A percentile compares a stretch with the other conserved stretches of the same genome.
phyloP scores from a whole-genome alignment of 2,888 invertebrate genomes.

The Nemotelus pantherinus region DNA sequence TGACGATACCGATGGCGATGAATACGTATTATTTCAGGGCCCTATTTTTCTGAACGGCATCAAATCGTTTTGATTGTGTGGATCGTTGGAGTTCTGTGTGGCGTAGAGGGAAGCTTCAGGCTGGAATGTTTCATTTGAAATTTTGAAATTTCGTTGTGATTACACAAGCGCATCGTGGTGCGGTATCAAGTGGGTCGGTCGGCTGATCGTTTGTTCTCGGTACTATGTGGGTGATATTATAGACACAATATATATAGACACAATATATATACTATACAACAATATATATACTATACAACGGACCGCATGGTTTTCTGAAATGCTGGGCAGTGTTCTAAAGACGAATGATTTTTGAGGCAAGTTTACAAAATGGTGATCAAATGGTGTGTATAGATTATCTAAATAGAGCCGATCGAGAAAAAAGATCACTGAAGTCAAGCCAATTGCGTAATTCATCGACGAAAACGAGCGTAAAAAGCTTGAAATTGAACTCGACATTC shows the following conservation, averaged over 20 bases:
- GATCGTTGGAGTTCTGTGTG: too few species aligned
- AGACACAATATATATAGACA: too few species aligned
- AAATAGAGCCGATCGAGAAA: neutral
- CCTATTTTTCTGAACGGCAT: slow-evolving; percentile 11
- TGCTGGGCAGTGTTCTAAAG: too few species aligned
- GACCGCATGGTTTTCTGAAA: too few species aligned
- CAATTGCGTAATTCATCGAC: neutral
- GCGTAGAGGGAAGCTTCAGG: too few species aligned
- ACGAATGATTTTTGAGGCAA: too few species aligned
- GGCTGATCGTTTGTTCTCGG: too few species aligned
- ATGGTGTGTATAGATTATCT: neutral
- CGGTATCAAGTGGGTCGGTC: slow-evolving; percentile 9
- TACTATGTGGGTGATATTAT: slow-evolving; percentile 7
- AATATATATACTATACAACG: too few species aligned
- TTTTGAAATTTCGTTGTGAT: slow-evolving; percentile 5
- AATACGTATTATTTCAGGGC: neutral
- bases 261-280: too few species aligned
- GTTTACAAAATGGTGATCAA: too few species aligned
- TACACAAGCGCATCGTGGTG: slow-evolving; percentile 16
- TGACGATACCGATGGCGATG: neutral
- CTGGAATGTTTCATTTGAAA: neutral
- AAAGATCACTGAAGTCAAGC: neutral
- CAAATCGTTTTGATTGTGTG: neutral
- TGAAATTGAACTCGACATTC: slow-evolving; percentile 18
- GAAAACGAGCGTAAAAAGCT: neutral